These are phyloP conservation scores for Corythaixoides concolor DNA, from an alignment of 2,113 vertebrate genomes.

Conservation along the genomic window DNA sequence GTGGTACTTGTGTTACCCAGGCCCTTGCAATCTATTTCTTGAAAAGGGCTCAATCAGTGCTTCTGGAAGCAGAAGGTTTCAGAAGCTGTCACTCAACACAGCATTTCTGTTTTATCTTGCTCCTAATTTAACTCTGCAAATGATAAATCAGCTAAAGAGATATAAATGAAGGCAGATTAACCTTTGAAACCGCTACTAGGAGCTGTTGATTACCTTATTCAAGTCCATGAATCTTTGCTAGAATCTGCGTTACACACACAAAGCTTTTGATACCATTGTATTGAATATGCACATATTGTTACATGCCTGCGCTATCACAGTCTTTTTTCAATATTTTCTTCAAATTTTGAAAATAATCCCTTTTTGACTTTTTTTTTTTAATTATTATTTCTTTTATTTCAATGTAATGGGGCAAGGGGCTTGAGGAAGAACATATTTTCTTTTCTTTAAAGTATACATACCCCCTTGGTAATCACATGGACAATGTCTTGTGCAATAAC, in stretches of 20 bases:
- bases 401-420: rapidly evolving
- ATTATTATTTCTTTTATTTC: not conserved
- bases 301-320: not conserved
- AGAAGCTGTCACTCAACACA: not conserved
- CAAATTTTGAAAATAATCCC: not conserved
- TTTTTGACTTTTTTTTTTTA: not conserved
- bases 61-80: not conserved
- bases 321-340: not conserved
- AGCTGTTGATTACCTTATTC: not conserved
- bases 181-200: not conserved
- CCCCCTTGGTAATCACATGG: not conserved
- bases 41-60: not conserved
- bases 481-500: not conserved
- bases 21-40: not conserved
- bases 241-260: not conserved
- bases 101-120: not conserved
- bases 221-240: not conserved
- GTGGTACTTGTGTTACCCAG: not conserved
- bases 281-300: not conserved
- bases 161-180: conserved; percentile 7
- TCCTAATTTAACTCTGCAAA: not conserved
- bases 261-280: not conserved
- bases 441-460: not conserved
- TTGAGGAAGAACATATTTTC: not conserved
- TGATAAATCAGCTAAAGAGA: not conserved